Evolutionary conservation across 2,113 vertebrate species (phyloP).

Genomic region (Papio anubis): DNA sequence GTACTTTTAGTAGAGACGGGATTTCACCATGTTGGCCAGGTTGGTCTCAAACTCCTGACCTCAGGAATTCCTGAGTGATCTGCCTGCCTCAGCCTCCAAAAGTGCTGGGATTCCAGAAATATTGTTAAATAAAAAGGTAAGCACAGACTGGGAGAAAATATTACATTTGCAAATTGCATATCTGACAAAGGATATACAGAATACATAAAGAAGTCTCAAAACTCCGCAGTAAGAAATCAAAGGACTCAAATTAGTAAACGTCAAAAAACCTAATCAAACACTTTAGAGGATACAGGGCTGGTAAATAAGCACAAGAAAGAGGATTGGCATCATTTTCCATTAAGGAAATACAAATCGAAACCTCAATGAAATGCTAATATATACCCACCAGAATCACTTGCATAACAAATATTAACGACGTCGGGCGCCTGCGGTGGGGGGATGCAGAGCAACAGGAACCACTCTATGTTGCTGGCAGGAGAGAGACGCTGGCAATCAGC

Average conservation of each 20-base stretch:
- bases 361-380: background rate
- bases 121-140: background rate
- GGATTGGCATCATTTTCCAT: background rate
- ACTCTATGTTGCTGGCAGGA: background rate
- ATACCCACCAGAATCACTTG: background rate
- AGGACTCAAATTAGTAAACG: background rate
- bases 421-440: too few species aligned
- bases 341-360: background rate
- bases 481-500: background rate
- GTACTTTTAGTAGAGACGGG: too few species aligned
- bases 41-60: too few species aligned
- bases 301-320: background rate
- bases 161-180: background rate
- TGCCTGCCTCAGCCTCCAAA: too few species aligned
- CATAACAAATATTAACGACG: background rate
- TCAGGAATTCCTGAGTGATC: too few species aligned
- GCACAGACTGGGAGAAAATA: background rate
- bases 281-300: background rate
- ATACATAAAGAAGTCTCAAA: background rate
- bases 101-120: background rate
- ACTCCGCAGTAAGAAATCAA: background rate
- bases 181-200: background rate
- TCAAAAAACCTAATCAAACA: background rate
- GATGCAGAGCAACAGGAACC: too few species aligned
- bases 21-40: too few species aligned